Percentiles rank a stretch among this genome's conserved stretches.
Evolutionary conservation across 2,888 invertebrate species (phyloP).

Genomic region (Sylvicola cinctus): DNA sequence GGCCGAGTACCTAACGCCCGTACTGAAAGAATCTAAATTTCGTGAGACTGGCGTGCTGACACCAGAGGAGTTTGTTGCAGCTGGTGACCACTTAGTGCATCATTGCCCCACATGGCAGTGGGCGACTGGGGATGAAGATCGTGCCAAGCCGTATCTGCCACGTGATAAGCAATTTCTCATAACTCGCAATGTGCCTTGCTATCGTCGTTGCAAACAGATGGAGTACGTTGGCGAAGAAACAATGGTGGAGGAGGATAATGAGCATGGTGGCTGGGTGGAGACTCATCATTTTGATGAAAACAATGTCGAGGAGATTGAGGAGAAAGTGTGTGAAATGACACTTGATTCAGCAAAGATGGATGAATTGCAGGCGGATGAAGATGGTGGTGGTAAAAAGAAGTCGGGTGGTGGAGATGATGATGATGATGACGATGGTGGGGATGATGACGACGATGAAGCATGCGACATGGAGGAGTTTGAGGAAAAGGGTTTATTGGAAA

Average conservation of each 20-base stretch:
- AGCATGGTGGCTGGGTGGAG: conserved; percentile 93
- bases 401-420: conserved; percentile 20
- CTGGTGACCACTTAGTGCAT: conserved; percentile 95
- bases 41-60: conserved; percentile 93
- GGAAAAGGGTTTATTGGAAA: conserved; percentile 85
- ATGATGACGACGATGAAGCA: conserved; percentile 84
- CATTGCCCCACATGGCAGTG: conserved; percentile 99
- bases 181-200: conserved; percentile 93
- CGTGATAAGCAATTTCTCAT: conserved; percentile 89
- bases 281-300: conserved; percentile 68
- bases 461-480: conserved; percentile 97
- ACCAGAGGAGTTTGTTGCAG: conserved; percentile 98
- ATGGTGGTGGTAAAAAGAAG: conserved; percentile 8
- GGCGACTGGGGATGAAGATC: conserved; percentile 78
- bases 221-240: conserved; percentile 47
- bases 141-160: conserved; percentile 75
- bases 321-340: conserved; percentile 59
- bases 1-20: conserved; percentile 90
- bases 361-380: conserved; percentile 25
- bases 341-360: conserved; percentile 41
- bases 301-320: conserved; percentile 38
- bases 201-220: conserved; percentile 76
- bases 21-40: conserved; percentile 93
- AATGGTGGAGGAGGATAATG: conserved; percentile 67
- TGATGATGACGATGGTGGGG: conserved; percentile 51